Base-by-base conservation (phyloP, 2,888 invertebrate species). In the Leptogaster cylindrica region DNA sequence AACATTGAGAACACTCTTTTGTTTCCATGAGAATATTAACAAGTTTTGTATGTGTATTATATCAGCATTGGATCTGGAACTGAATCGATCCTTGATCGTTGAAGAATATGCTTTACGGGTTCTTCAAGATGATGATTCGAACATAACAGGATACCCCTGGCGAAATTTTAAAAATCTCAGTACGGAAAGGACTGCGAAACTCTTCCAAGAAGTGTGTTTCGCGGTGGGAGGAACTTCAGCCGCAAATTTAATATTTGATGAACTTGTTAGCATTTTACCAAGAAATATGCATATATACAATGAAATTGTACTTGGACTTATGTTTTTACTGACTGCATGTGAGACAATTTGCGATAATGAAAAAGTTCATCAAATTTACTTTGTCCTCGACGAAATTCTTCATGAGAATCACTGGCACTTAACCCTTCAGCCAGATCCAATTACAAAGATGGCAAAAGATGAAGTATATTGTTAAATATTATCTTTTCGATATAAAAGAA, bases 141-240 rank as follows among this genome's bases (percentile, higher is more conserved):
- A 76, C 4, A 6, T 6, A 1, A 77, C 81, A 66, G 52, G 69
- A 1, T 78, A 83, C 2, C 85, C 87, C 0, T 92, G 91, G 91
- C 85, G 86, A 67, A 80, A 81, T 51, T 87, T 88, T 68, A 85
- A 84, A 65, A 85, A 88, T 78, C 81, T 90, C 55, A 83, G 82
- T 68, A 82, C 84, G 8, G 73, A 77, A 20, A 75, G 75, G 2
- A 81, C 85, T 50, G 76, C 83, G 67, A 70, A 73, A 0, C 83
- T 86, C 50, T 77, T 91, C n/a, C 81, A 82, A 48, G 79, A 80
- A 14, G 80, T 87, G 36, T 88, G 87, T 73, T 75, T 74, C 50
- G 76, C 84, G 70, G 77, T 92, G 27, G 87, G 86, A 8, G 77
- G 79, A 51, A 82, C 84, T 2, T 84, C 85, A 52, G 83, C 85